Percentiles rank a stretch among this genome's conserved stretches.
Conservation (phyloP, 2,888 invertebrate genomes). For the Dendrolimus pini region DNA sequence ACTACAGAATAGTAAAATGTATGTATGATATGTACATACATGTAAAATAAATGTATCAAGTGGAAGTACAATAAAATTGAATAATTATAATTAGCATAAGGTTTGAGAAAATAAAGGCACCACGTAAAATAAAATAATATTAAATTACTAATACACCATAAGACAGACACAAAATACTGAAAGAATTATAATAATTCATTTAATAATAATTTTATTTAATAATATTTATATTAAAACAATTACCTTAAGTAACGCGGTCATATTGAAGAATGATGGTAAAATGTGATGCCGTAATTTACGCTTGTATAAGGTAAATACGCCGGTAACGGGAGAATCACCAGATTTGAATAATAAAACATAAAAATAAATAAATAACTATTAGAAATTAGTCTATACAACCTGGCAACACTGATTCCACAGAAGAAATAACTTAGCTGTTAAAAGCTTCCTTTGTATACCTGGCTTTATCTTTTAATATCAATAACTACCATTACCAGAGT, state of each 20-base stretch:
- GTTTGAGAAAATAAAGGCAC: conserved; percentile 63
- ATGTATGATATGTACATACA: neutral
- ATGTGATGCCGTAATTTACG: conserved; percentile 48
- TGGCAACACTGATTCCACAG: no score
- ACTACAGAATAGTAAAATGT: conserved; percentile 14
- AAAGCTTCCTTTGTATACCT: no score
- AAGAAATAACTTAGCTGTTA: no score
- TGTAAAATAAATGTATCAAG: conserved; percentile 1
- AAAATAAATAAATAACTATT: no score
- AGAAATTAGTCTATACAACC: no score
- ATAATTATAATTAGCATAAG: conserved; percentile 32
- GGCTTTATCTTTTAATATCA: no score
- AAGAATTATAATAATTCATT: conserved; percentile 34
- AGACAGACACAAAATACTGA: conserved; percentile 62
- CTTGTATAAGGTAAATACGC: conserved; percentile 11
- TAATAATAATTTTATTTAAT: neutral
- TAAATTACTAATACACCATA: conserved; percentile 43
- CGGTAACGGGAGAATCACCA: conserved; percentile 3
- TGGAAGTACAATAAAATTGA: conserved; percentile 11
- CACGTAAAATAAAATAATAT: conserved; percentile 53
- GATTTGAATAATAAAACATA: no score
- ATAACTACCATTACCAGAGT: neutral
- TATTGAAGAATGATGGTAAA: conserved; percentile 23
- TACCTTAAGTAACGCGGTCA: conserved; percentile 17
- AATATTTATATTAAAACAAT: conserved; percentile 9